Conservation (phyloP, 2,797 vertebrate genomes). For the Falco columbarius region DNA sequence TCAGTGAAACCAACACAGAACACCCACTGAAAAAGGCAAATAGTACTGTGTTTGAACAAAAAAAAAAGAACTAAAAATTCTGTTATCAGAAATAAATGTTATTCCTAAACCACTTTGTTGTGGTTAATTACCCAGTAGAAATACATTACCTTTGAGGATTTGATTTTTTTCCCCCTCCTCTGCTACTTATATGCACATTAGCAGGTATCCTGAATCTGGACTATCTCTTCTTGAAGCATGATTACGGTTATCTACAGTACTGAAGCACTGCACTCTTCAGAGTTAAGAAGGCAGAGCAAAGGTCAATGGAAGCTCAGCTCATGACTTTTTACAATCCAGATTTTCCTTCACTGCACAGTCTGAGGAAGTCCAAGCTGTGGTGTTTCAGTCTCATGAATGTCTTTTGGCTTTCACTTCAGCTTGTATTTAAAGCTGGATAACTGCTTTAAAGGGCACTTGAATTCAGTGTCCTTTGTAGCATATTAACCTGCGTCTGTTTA, state of each 20-base stretch:
- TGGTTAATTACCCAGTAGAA: background rate
- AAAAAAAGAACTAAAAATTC: background rate
- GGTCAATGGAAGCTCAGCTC: slow-evolving; percentile 59
- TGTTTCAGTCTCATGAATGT: slow-evolving; percentile 6
- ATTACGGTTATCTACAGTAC: slow-evolving; percentile 54
- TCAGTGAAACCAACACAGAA: background rate
- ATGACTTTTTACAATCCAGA: slow-evolving; percentile 27
- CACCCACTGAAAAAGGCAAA: background rate
- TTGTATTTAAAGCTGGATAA: slow-evolving; percentile 27
- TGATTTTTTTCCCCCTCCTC: background rate
- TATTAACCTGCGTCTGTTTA: slow-evolving; percentile 15
- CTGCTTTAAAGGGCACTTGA: slow-evolving; percentile 37
- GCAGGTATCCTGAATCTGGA: slow-evolving; percentile 49
- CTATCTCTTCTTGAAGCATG: slow-evolving; percentile 48
- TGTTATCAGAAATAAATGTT: background rate
- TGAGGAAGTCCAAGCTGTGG: slow-evolving; percentile 48
- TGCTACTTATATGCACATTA: background rate
- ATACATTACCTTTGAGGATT: background rate
- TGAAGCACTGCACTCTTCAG: slow-evolving; percentile 53
- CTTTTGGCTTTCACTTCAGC: slow-evolving; percentile 38
- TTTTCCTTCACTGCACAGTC: background rate
- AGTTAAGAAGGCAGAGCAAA: slow-evolving; percentile 70
- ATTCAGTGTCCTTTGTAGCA: background rate
- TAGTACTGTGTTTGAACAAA: background rate
- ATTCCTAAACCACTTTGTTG: background rate